Evolutionary conservation across 2,797 vertebrate species (phyloP).

Genomic region (Sciaenops ocellatus): DNA sequence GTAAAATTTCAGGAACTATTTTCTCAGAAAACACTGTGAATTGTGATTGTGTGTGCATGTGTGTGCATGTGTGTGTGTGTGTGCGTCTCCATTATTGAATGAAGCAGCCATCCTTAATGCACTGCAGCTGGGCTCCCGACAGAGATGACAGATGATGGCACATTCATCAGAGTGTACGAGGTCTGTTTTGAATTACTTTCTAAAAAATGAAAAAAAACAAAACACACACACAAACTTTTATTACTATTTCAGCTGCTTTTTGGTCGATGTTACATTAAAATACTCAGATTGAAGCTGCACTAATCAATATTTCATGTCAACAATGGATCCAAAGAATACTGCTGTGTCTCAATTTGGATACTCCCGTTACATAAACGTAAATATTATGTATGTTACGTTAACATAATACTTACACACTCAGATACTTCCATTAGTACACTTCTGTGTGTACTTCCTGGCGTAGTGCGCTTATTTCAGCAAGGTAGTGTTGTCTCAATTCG

Average conservation of each 20-base stretch:
- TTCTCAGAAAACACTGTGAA: not conserved
- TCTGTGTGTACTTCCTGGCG: not conserved
- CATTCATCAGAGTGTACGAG: not conserved
- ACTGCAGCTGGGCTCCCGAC: not conserved
- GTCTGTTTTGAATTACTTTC: constrained; percentile 11
- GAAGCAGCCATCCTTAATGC: not conserved
- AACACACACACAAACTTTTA: not conserved
- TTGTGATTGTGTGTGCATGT: not conserved
- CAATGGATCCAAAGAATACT: not conserved
- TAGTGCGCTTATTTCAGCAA: too few species aligned
- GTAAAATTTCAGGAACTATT: constrained; percentile 12
- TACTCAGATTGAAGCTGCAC: not conserved
- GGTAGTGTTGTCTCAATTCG: too few species aligned
- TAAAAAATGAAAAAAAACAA: too few species aligned
- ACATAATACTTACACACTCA: too few species aligned
- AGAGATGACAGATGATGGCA: constrained; percentile 7
- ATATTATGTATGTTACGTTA: too few species aligned
- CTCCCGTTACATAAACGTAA: too few species aligned
- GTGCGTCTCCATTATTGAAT: constrained; percentile 12
- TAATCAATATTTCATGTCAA: not conserved
- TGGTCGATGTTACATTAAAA: not conserved
- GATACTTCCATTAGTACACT: too few species aligned
- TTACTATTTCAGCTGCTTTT: not conserved
- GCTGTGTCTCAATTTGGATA: too few species aligned
- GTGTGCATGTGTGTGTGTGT: not conserved